A percentile compares a stretch with the other conserved stretches of the same genome.
Conservation (phyloP, 2,888 invertebrate genomes). For the Neelides folsomi region DNA sequence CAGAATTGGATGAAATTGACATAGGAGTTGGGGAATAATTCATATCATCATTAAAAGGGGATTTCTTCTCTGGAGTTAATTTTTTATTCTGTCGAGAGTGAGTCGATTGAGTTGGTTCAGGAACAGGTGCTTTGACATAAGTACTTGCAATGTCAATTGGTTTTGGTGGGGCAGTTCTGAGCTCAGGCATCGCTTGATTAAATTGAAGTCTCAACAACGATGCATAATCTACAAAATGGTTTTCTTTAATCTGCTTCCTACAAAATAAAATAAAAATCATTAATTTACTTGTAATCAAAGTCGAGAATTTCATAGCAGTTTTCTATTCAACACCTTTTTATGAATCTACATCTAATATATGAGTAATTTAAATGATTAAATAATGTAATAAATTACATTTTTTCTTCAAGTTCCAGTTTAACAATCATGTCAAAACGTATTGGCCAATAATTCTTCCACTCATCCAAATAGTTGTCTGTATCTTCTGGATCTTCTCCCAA, state of each 20-base stretch:
- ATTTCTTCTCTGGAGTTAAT: too few species aligned
- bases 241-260: constrained; percentile 20
- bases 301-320: too few species aligned
- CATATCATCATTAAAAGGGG: too few species aligned
- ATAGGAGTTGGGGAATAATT: too few species aligned
- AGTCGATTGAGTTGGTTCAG: constrained; percentile 7
- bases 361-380: too few species aligned
- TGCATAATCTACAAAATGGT: constrained; percentile 24
- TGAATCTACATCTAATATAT: too few species aligned
- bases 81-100: not conserved
- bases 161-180: too few species aligned
- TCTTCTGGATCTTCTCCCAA: constrained; percentile 22
- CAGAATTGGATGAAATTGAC: too few species aligned
- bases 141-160: too few species aligned
- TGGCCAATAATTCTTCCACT: constrained; percentile 29
- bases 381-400: constrained; percentile 24
- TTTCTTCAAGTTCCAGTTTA: constrained; percentile 16
- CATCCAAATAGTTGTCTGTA: constrained; percentile 22
- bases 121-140: not conserved
- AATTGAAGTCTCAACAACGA: constrained; percentile 14
- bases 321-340: too few species aligned
- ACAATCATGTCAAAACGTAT: constrained; percentile 15
- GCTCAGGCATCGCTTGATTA: not conserved
- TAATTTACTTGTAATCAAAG: too few species aligned
- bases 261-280: too few species aligned